Evolutionary conservation across 2,113 vertebrate genomes (phyloP).

Genomic region (Oophaga pumilio): DNA sequence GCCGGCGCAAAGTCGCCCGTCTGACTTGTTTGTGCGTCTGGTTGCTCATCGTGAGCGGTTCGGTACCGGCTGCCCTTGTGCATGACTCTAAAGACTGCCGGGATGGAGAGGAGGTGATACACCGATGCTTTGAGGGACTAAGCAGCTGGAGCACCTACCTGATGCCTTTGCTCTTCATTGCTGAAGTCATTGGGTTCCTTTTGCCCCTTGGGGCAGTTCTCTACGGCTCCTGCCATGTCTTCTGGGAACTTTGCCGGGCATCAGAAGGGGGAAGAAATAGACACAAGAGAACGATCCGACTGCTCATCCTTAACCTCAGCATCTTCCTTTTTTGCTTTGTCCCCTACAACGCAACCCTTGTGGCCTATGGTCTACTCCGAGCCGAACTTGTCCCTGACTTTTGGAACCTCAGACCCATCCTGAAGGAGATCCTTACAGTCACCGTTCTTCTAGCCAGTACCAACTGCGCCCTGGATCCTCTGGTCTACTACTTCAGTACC

Average conservation of each 20-base stretch:
- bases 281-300: constrained; percentile 70
- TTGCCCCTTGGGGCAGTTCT: constrained; percentile 72
- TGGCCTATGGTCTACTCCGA: constrained; percentile 72
- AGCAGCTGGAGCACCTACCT: constrained; percentile 70
- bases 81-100: constrained; percentile 68
- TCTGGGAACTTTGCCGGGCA: constrained; percentile 66
- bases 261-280: constrained; percentile 57
- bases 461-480: constrained; percentile 77
- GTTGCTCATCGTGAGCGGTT: constrained; percentile 71
- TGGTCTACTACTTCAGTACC: constrained; percentile 80
- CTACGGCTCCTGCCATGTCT: constrained; percentile 70
- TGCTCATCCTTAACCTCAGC: constrained; percentile 74
- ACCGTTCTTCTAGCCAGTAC: constrained; percentile 73
- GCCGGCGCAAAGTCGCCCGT: constrained; percentile 71
- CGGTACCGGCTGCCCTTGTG: constrained; percentile 69
- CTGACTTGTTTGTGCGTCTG: constrained; percentile 72
- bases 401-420: background rate
- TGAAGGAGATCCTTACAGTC: constrained; percentile 68
- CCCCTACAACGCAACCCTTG: constrained; percentile 76
- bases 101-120: background rate
- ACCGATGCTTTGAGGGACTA: constrained; percentile 77
- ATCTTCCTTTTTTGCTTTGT: constrained; percentile 81
- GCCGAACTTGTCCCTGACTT: constrained; percentile 62
- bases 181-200: constrained; percentile 75
- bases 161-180: constrained; percentile 72